These are phyloP conservation scores for Drosophila ochracea DNA, from an alignment of 2,888 invertebrate genomes.

Conservation along the genomic window DNA sequence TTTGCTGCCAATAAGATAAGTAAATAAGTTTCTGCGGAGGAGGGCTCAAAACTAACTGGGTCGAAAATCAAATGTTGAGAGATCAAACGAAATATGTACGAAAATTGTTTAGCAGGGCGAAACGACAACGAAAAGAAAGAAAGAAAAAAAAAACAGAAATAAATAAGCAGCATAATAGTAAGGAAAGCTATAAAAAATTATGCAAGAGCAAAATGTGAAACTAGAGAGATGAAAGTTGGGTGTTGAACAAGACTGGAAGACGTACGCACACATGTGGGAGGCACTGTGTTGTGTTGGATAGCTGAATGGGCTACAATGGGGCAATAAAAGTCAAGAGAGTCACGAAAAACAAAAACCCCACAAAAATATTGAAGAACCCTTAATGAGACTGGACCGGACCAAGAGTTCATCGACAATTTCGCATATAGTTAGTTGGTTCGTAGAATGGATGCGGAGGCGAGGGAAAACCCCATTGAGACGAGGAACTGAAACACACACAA, in stretches of 20 bases:
- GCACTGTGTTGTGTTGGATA: not conserved
- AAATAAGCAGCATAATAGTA: constrained; percentile 1
- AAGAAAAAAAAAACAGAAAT: not conserved
- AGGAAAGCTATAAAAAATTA: constrained; percentile 41
- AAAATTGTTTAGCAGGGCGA: constrained; percentile 18
- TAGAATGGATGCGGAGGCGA: constrained; percentile 20
- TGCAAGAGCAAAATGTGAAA: constrained; percentile 29
- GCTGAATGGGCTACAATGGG: constrained; percentile 1
- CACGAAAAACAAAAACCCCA: constrained; percentile 18
- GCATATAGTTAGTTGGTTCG: constrained; percentile 3
- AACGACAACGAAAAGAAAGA: constrained; percentile 7
- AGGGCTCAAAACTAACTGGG: constrained; percentile 46
- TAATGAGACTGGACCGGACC: constrained; percentile 49
- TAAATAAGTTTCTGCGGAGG: constrained; percentile 36
- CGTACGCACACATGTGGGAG: not conserved
- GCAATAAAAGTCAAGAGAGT: constrained; percentile 30
- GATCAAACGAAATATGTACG: constrained; percentile 36
- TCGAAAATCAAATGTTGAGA: constrained; percentile 54
- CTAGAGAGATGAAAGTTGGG: constrained; percentile 6
- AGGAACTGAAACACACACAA: constrained; percentile 23
- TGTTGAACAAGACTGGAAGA: constrained; percentile 10
- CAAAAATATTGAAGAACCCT: constrained; percentile 63
- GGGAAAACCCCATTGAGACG: constrained; percentile 19
- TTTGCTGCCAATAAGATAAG: constrained; percentile 35
- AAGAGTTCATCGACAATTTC: constrained; percentile 25